Percentiles rank a stretch among this genome's conserved stretches.
These are phyloP conservation scores for Taurulus bubalis DNA, from an alignment of 2,113 vertebrate species.

Conservation along the genomic window DNA sequence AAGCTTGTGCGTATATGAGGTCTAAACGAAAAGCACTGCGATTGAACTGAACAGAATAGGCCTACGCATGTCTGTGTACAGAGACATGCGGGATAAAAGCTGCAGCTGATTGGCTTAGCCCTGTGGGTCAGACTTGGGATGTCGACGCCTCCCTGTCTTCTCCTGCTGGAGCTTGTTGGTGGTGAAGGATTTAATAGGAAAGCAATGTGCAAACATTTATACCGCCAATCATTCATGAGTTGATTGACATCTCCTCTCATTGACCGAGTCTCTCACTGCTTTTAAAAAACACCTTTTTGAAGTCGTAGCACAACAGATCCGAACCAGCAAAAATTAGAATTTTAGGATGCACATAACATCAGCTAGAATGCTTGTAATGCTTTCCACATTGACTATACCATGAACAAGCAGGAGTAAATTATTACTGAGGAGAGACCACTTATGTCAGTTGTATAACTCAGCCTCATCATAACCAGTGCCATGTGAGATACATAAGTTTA, in stretches of 20 bases:
- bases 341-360: background rate
- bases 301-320: background rate
- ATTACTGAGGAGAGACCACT: background rate
- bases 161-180: conserved; percentile 23
- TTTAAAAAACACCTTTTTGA: background rate
- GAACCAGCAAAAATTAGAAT: background rate
- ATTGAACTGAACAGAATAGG: conserved; percentile 14
- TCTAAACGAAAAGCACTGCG: conserved; percentile 10
- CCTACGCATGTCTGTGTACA: background rate
- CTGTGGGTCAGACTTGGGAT: background rate
- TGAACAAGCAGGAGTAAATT: background rate
- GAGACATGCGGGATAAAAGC: conserved; percentile 13
- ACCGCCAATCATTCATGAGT: background rate
- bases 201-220: conserved; percentile 3
- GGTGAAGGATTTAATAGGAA: conserved; percentile 4
- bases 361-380: background rate
- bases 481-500: background rate
- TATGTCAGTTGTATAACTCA: background rate
- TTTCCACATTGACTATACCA: background rate
- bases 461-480: background rate
- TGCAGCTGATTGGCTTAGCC: conserved; percentile 37
- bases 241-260: background rate
- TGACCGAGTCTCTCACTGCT: background rate
- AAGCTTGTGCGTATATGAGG: conserved; percentile 11
- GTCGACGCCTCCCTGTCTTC: conserved; percentile 6